A percentile compares a stretch with the other conserved stretches of the same genome.
Evolutionary conservation across 2,113 vertebrate species (phyloP).

Genomic region (Cynoglossus semilaevis): DNA sequence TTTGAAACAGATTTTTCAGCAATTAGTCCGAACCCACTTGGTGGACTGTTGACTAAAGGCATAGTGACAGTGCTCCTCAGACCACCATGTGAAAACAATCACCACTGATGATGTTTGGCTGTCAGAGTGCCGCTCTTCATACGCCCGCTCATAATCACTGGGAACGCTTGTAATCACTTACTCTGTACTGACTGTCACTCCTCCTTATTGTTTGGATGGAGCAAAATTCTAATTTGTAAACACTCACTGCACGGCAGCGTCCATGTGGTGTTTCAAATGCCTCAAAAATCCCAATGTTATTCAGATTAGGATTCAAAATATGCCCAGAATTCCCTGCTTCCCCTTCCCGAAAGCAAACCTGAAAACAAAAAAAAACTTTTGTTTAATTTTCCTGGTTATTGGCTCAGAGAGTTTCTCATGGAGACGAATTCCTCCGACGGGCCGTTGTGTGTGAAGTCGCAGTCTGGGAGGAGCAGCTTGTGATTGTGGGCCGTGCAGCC

Average conservation of each 20-base stretch:
- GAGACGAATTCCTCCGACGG: constrained; percentile 9
- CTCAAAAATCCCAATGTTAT: background rate
- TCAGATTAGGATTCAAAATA: background rate
- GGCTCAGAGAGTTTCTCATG: background rate
- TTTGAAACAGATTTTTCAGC: constrained; percentile 66
- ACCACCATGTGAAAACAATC: constrained; percentile 22
- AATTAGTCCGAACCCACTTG: constrained; percentile 53
- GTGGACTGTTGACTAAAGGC: constrained; percentile 46
- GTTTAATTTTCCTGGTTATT: background rate
- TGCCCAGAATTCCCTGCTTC: background rate
- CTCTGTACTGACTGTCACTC: background rate
- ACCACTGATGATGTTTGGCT: constrained; percentile 17
- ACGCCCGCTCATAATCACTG: background rate
- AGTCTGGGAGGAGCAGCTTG: constrained; percentile 11
- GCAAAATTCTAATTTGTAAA: background rate
- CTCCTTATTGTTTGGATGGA: background rate
- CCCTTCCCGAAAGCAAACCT: background rate
- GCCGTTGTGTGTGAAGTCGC: background rate
- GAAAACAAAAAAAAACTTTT: background rate
- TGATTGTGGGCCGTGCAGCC: constrained; percentile 33
- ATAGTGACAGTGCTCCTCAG: constrained; percentile 18
- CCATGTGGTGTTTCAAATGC: background rate
- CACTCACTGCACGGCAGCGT: background rate
- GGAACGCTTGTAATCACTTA: background rate
- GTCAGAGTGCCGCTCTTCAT: constrained; percentile 6